Conservation (phyloP, 2,888 invertebrate genomes). For the Torymus auratus region DNA sequence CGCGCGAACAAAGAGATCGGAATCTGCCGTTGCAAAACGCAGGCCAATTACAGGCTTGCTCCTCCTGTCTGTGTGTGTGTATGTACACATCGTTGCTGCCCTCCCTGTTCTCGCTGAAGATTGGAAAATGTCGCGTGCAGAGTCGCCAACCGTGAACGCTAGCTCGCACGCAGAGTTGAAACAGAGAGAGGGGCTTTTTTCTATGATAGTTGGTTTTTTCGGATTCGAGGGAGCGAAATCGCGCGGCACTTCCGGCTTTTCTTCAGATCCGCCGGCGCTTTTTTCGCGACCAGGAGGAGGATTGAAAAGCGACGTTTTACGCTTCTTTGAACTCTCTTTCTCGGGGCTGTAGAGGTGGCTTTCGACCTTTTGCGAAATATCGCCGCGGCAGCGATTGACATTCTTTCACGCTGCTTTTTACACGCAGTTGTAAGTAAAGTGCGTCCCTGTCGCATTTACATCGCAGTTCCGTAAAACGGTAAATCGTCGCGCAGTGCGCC, state of each 20-base stretch:
- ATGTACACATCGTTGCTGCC: slow-evolving; percentile 11
- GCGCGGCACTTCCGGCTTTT: slow-evolving; percentile 44
- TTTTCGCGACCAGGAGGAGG: not conserved
- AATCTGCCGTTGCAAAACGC: slow-evolving; percentile 45
- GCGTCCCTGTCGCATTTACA: too few relatives aligned
- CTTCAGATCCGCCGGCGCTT: slow-evolving; percentile 42
- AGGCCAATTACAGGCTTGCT: slow-evolving; percentile 19
- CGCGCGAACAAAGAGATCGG: slow-evolving; percentile 50
- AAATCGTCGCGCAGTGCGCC: too few relatives aligned
- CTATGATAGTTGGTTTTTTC: not conserved
- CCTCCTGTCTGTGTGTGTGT: too few relatives aligned
- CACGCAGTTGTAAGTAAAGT: too few relatives aligned
- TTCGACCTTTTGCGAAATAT: slow-evolving; percentile 48
- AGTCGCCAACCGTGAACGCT: slow-evolving; percentile 1
- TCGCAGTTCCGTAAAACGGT: too few relatives aligned
- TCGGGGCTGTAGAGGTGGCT: not conserved
- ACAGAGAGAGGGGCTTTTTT: not conserved
- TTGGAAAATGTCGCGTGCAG: slow-evolving; percentile 29
- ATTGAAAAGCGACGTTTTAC: slow-evolving; percentile 33
- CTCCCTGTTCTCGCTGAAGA: slow-evolving; percentile 4
- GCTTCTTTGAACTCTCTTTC: slow-evolving; percentile 5
- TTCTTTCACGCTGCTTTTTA: slow-evolving; percentile 13
- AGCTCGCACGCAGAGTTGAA: not conserved
- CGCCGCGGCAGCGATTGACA: not conserved
- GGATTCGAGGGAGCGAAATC: slow-evolving; percentile 23